These are phyloP conservation scores for Erynnis tages DNA, from an alignment of 2,888 invertebrate species.

Conservation along the genomic window DNA sequence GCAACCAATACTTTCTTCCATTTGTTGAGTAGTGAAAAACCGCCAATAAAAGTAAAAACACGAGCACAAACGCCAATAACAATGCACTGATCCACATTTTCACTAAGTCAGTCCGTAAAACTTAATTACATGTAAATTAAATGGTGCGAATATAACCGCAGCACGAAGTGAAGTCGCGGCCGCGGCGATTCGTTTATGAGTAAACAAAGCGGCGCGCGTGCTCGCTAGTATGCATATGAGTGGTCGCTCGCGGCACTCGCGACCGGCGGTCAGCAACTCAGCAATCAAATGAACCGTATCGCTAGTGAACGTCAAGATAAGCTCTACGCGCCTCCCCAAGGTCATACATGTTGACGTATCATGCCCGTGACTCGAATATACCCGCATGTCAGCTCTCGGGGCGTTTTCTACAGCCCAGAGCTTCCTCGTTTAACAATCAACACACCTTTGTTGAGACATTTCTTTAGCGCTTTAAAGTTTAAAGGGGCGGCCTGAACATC, in stretches of 20 bases:
- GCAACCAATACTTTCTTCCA: constrained; percentile 70
- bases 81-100: constrained; percentile 47
- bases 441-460: neutral
- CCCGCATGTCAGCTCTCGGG: constrained; percentile 48
- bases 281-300: constrained; percentile 58
- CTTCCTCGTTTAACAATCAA: constrained; percentile 9
- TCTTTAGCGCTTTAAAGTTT: no score
- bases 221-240: constrained; percentile 34
- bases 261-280: constrained; percentile 49
- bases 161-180: constrained; percentile 33
- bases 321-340: constrained; percentile 57
- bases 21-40: constrained; percentile 63
- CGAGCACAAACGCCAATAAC: constrained; percentile 51
- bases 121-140: constrained; percentile 18
- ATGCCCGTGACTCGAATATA: constrained; percentile 67
- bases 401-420: constrained; percentile 34
- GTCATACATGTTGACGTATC: constrained; percentile 60
- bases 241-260: constrained; percentile 37
- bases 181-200: constrained; percentile 34
- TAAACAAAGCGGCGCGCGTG: constrained; percentile 61
- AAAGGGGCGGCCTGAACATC: no score
- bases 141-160: constrained; percentile 15
- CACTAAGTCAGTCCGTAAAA: neutral
- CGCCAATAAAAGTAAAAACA: constrained; percentile 51
- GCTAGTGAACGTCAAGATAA: constrained; percentile 61